Evolutionary conservation across 2,888 invertebrate genomes (phyloP).

Genomic region (Sympetrum striolatum): DNA sequence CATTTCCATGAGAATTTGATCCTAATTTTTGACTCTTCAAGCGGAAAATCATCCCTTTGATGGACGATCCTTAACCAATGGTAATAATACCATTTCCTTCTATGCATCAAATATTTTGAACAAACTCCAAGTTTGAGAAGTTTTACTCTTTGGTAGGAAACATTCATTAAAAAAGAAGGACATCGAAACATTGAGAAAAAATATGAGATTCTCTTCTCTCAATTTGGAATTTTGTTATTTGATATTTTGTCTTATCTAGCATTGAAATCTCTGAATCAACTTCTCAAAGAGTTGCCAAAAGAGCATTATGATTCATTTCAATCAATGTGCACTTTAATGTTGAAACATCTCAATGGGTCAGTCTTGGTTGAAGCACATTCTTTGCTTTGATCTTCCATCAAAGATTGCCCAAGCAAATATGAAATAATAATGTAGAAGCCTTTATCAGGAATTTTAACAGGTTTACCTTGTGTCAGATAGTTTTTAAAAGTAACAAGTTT

Average conservation of each 20-base stretch:
- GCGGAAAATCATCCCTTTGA: background rate
- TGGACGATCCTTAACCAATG: too few relatives aligned
- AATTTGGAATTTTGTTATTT: background rate
- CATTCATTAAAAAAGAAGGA: background rate
- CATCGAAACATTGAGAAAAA: background rate
- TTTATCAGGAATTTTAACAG: too few relatives aligned
- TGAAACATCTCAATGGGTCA: slow-evolving; percentile 3
- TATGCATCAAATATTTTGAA: background rate
- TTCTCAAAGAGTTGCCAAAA: background rate
- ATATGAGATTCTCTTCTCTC: background rate
- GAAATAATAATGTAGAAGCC: too few relatives aligned
- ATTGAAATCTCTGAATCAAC: background rate
- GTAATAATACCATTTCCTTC: background rate
- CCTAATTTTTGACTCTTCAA: background rate
- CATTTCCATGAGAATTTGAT: background rate
- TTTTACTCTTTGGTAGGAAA: background rate
- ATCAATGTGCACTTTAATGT: background rate
- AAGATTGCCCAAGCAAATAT: too few relatives aligned
- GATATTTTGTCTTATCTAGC: background rate
- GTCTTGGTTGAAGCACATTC: slow-evolving; percentile 14
- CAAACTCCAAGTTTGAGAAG: background rate
- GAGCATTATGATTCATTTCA: background rate
- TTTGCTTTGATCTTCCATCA: too few relatives aligned
- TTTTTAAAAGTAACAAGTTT: too few relatives aligned
- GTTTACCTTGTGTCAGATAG: too few relatives aligned